These are phyloP conservation scores for Aplysina aerophoba DNA, from an alignment of 37 sponge, comb jelly and placozoan genomes.

Conservation along the genomic window DNA sequence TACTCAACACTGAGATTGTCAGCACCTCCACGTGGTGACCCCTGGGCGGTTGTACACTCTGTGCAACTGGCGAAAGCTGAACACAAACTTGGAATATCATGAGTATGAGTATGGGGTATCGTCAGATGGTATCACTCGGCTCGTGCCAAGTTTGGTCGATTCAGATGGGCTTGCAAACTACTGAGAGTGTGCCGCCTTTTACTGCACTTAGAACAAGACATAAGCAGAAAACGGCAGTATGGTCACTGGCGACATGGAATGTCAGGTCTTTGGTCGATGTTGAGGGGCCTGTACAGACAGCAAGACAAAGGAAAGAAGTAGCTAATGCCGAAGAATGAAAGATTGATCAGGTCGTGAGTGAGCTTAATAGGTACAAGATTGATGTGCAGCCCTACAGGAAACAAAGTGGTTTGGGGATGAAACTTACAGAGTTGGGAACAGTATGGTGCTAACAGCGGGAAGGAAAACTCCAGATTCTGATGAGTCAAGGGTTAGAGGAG, in stretches of 20 bases:
- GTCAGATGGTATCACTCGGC: too few species aligned
- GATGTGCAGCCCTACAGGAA: not conserved
- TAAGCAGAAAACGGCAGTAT: not conserved
- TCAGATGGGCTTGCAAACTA: too few species aligned
- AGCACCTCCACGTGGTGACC: too few species aligned
- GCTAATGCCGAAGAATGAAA: not conserved
- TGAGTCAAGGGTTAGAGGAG: not conserved
- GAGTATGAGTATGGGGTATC: too few species aligned
- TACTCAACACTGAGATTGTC: too few species aligned
- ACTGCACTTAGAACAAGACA: not conserved
- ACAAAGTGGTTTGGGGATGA: not conserved
- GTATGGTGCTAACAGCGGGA: slow-evolving; percentile 24
- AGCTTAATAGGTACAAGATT: not conserved
- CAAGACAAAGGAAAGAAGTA: not conserved
- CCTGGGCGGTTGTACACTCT: too few species aligned
- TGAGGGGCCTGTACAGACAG: not conserved
- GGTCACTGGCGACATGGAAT: not conserved
- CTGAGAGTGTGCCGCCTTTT: not conserved
- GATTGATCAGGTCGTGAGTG: not conserved
- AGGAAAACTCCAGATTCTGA: not conserved
- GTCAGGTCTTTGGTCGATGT: not conserved
- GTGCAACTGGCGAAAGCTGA: too few species aligned
- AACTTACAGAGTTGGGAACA: not conserved
- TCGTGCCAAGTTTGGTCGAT: too few species aligned
- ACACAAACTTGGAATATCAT: too few species aligned